Conservation (phyloP, 2,113 vertebrate species). For the Brachirus orientalis region DNA sequence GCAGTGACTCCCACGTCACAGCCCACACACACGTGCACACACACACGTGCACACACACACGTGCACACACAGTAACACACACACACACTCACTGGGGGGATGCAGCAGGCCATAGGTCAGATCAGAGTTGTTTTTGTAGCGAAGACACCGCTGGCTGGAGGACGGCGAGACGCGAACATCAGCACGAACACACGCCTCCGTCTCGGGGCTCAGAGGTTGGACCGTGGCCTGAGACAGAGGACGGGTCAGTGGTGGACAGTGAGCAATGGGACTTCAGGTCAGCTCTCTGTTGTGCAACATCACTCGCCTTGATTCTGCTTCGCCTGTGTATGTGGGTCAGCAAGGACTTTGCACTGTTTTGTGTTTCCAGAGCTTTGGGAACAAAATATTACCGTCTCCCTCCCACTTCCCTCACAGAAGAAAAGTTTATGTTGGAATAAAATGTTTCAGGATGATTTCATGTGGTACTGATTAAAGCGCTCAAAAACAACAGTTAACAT, state of each 20-base stretch:
- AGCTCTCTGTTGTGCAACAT: constrained; percentile 31
- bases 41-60: not conserved
- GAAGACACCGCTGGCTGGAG: constrained; percentile 72
- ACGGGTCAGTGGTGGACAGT: constrained; percentile 36
- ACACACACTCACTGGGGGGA: constrained; percentile 76
- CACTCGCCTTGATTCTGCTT: constrained; percentile 24
- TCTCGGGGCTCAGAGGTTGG: constrained; percentile 24
- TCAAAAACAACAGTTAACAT: too few species aligned
- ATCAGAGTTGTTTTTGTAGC: constrained; percentile 42
- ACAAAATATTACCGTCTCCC: constrained; percentile 1
- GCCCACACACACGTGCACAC: constrained; percentile 11
- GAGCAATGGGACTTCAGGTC: not conserved
- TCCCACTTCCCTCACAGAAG: not conserved
- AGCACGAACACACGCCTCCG: constrained; percentile 74
- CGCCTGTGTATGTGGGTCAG: constrained; percentile 16
- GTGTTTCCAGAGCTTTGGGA: constrained; percentile 9
- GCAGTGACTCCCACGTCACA: not conserved
- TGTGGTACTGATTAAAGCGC: not conserved
- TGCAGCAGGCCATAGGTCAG: constrained; percentile 79
- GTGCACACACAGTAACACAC: not conserved
- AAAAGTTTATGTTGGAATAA: too few species aligned
- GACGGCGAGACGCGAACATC: constrained; percentile 74
- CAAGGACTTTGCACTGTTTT: constrained; percentile 16
- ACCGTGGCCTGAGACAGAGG: constrained; percentile 56
- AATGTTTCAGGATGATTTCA: not conserved